Base-by-base conservation (phyloP, 2,888 invertebrate species). In the Drosophila prolongata region DNA sequence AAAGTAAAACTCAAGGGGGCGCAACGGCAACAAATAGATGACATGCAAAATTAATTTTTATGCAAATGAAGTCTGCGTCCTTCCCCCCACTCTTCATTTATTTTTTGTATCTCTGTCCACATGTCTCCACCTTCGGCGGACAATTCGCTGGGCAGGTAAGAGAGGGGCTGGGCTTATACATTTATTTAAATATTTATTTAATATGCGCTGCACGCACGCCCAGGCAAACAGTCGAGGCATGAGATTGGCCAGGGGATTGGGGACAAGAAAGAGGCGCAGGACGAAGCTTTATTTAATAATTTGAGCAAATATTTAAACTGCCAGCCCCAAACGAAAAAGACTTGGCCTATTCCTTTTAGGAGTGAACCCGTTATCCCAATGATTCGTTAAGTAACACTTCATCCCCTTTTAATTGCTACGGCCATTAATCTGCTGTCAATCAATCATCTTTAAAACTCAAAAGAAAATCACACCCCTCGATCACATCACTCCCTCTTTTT, bases 41-140 rank as follows among this genome's bases (percentile, higher is more conserved):
- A 74, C 79, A 87, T 85, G 85, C 79, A 85, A 87, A 85, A 86
- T 86, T 87, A 86, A 87, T 85, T 83, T 87, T 85, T 86, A 87
- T 87, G 85, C 79, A 84, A 87, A 87, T 86, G 75, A 79, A 77
- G 75, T 77, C 68, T 65, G 62, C 56, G 43, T 67, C 47, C 49
- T 34, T 34, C 11, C 11, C 16, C 16, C 53, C 34, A 4, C 24
- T 38, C 34, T 46, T 14, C 3, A 1, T 47, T 49, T 35, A 6
- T 16, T 11, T 16, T 16, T 34, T 14, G 14, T 30, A 38, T 34
- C 54, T 35, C 14, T 55, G 40, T 47, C 60, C 37, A 30, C 52
- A 38, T 47, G 46, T 46, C 53, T 42, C 34, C 16, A 34, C 9
- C 49, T 14, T 46, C 10, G 6, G 38, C 30, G 50, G 52, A 34